Evolutionary conservation across 2,113 vertebrate genomes (phyloP).

Genomic region (Nothobranchius kuhntae): DNA sequence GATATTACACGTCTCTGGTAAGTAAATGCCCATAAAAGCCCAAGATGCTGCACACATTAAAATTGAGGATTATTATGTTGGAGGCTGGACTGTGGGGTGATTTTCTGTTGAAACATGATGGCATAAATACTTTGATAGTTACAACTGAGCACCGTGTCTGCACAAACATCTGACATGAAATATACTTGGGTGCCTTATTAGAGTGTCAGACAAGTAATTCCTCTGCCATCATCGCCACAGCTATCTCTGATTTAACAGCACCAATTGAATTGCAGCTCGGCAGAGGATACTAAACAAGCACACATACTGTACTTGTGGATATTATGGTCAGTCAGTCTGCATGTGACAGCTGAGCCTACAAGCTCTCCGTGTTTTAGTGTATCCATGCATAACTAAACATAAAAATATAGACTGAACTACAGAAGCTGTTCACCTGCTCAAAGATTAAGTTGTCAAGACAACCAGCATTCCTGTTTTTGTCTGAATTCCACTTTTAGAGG

Average conservation of each 20-base stretch:
- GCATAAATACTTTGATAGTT: conserved; percentile 72
- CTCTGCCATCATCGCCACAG: conserved; percentile 52
- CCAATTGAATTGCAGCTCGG: conserved; percentile 38
- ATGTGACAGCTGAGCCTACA: conserved; percentile 9
- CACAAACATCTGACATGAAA: conserved; percentile 60
- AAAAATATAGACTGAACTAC: conserved; percentile 13
- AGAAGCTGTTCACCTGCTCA: conserved; percentile 14
- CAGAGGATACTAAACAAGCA: conserved; percentile 39
- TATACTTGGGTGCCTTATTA: conserved; percentile 57
- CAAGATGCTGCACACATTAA: conserved; percentile 36
- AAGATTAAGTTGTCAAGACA: not conserved
- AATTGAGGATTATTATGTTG: conserved; percentile 64
- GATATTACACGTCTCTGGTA: conserved; percentile 60
- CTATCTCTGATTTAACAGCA: conserved; percentile 51
- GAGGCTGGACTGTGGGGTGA: conserved; percentile 40
- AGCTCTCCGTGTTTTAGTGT: conserved; percentile 8
- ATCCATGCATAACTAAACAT: conserved; percentile 20
- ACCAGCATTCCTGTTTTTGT: not conserved
- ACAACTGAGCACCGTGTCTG: conserved; percentile 37
- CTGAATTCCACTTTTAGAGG: not conserved
- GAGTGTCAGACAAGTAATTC: conserved; percentile 53
- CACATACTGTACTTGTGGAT: conserved; percentile 25
- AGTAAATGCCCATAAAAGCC: conserved; percentile 47
- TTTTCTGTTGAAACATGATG: conserved; percentile 65
- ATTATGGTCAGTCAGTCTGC: conserved; percentile 23